Evolutionary conservation across 2,888 invertebrate genomes (phyloP).

Genomic region (Acleris emargana): DNA sequence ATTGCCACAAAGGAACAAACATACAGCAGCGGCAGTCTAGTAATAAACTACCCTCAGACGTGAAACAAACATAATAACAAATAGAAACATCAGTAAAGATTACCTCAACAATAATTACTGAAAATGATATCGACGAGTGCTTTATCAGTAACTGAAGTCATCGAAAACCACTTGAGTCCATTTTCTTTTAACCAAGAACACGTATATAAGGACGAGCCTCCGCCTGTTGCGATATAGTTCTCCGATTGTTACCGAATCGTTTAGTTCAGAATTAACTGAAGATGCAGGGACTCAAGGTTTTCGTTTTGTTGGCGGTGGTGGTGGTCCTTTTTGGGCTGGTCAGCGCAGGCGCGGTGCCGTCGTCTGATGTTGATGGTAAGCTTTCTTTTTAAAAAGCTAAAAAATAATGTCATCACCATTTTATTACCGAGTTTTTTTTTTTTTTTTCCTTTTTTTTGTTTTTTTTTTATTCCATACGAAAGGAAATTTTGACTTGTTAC

Average conservation of each 20-base stretch:
- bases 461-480: too few relatives aligned
- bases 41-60: too few relatives aligned
- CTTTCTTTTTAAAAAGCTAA: too few relatives aligned
- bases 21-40: too few relatives aligned
- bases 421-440: too few relatives aligned
- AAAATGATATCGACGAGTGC: conserved; percentile 8
- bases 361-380: conserved; percentile 28
- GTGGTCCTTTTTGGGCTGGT: conserved; percentile 23
- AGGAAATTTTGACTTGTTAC: too few relatives aligned
- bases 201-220: conserved; percentile 7
- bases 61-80: too few relatives aligned
- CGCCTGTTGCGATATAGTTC: not conserved
- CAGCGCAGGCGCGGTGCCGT: not conserved
- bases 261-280: conserved; percentile 1
- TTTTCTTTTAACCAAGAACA: too few relatives aligned
- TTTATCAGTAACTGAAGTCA: conserved; percentile 13
- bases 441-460: too few relatives aligned
- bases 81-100: not conserved
- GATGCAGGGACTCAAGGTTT: conserved; percentile 26
- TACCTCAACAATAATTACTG: conserved; percentile 9
- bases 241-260: not conserved
- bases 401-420: too few relatives aligned
- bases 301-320: conserved; percentile 12
- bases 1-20: too few relatives aligned
- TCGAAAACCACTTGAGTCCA: conserved; percentile 16